Evolutionary conservation across 2,888 invertebrate species (phyloP).

Genomic region (Chironomus tentans): DNA sequence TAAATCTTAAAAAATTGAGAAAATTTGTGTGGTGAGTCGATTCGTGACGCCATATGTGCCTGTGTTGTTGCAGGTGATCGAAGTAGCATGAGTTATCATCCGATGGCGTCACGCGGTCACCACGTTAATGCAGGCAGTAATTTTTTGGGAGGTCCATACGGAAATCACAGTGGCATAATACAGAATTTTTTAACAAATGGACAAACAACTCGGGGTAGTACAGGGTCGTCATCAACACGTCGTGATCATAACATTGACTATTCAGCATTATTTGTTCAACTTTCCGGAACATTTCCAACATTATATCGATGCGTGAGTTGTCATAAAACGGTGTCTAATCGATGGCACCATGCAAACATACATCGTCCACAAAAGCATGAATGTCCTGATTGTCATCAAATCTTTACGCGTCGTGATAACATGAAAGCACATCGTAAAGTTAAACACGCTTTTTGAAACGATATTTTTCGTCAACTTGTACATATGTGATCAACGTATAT

Average conservation of each 20-base stretch:
- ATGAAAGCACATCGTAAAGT: slow-evolving; percentile 55
- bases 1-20: neutral
- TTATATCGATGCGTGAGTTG: slow-evolving; percentile 51
- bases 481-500: slow-evolving; percentile 44
- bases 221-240: slow-evolving; percentile 36
- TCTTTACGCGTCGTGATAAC: slow-evolving; percentile 54
- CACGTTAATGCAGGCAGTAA: slow-evolving; percentile 31
- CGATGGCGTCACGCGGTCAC: slow-evolving; percentile 31
- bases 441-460: slow-evolving; percentile 47
- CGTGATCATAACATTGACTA: slow-evolving; percentile 44
- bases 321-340: slow-evolving; percentile 52
- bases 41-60: slow-evolving; percentile 31
- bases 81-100: slow-evolving; percentile 29
- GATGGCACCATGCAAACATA: slow-evolving; percentile 54
- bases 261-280: slow-evolving; percentile 41
- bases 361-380: slow-evolving; percentile 50
- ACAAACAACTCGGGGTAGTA: neutral
- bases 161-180: neutral
- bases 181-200: slow-evolving; percentile 14
- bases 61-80: slow-evolving; percentile 32
- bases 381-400: slow-evolving; percentile 50
- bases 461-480: slow-evolving; percentile 44
- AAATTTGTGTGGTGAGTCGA: slow-evolving; percentile 6
- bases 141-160: slow-evolving; percentile 23
- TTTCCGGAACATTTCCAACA: slow-evolving; percentile 42